Conservation (phyloP, 2,888 invertebrate species). For the Prosopocoilus inquinatus region DNA sequence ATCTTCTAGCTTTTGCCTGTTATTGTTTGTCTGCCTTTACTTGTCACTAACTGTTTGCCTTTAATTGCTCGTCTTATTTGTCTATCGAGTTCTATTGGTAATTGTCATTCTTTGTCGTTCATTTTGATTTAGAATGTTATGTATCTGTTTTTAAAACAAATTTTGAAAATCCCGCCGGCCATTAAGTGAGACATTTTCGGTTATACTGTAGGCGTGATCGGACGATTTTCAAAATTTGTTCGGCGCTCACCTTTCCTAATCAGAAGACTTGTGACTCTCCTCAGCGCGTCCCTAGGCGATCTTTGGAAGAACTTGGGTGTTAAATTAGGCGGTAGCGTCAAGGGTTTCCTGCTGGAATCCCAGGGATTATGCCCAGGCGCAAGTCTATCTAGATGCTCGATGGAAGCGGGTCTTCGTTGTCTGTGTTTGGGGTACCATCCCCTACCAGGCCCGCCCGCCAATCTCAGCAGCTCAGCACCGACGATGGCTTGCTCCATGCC, state of each 20-base stretch:
- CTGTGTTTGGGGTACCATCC: slow-evolving; percentile 81
- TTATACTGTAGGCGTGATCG: no score
- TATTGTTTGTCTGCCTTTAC: no score
- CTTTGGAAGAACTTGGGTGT: slow-evolving; percentile 89
- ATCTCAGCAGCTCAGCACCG: slow-evolving; percentile 76
- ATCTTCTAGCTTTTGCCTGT: no score
- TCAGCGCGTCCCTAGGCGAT: slow-evolving; percentile 80
- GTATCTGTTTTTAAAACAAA: no score
- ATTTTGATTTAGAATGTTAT: no score
- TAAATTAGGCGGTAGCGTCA: slow-evolving; percentile 84
- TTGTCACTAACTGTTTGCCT: no score
- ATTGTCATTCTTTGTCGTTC: no score
- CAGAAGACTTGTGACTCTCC: slow-evolving; percentile 85
- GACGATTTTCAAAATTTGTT: no score
- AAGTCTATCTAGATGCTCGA: slow-evolving; percentile 80
- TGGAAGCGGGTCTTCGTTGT: slow-evolving; percentile 73
- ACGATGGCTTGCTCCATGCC: slow-evolving; percentile 55
- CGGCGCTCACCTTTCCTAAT: slow-evolving; percentile 49
- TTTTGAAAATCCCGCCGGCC: no score
- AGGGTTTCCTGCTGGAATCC: slow-evolving; percentile 70
- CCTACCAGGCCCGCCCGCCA: slow-evolving; percentile 78
- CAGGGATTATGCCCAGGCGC: slow-evolving; percentile 55
- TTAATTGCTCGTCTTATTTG: no score
- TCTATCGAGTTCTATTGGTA: no score
- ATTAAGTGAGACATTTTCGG: no score